phyloP scores from a whole-genome alignment of 2,888 invertebrate species.

The Melolontha melolontha region DNA sequence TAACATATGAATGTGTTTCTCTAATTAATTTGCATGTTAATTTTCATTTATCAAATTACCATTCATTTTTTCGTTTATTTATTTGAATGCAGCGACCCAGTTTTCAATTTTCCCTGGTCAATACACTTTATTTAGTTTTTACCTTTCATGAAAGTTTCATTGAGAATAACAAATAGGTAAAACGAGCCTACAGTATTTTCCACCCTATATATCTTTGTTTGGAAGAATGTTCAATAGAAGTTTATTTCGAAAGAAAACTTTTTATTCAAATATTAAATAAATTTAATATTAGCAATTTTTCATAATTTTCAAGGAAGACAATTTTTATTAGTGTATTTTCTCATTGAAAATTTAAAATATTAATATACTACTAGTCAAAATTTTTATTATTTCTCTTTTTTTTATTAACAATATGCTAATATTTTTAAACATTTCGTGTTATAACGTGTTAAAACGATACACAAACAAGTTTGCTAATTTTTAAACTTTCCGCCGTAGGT shows the following conservation, averaged over 20 bases:
- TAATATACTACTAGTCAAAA: too few relatives aligned
- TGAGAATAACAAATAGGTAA: background rate
- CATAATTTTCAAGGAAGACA: background rate
- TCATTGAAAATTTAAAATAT: background rate
- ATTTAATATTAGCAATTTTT: too few relatives aligned
- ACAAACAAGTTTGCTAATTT: constrained; percentile 9
- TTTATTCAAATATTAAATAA: too few relatives aligned
- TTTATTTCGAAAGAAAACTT: too few relatives aligned
- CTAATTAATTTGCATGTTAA: constrained; percentile 3
- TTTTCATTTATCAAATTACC: constrained; percentile 1
- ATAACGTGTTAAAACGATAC: background rate
- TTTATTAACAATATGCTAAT: background rate
- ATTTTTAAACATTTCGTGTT: background rate
- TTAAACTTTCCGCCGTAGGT: constrained; percentile 49
- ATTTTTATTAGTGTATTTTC: background rate
- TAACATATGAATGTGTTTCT: background rate
- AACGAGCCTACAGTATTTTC: background rate
- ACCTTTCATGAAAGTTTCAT: constrained; percentile 28
- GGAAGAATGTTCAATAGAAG: too few relatives aligned
- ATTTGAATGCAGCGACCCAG: constrained; percentile 29
- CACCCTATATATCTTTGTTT: too few relatives aligned
- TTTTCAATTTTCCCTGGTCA: constrained; percentile 22
- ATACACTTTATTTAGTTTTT: constrained; percentile 26
- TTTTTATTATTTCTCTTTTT: too few relatives aligned
- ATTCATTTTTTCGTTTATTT: constrained; percentile 18